Evolutionary conservation across 2,113 vertebrate species (phyloP).

Genomic region (Xenus cinereus): DNA sequence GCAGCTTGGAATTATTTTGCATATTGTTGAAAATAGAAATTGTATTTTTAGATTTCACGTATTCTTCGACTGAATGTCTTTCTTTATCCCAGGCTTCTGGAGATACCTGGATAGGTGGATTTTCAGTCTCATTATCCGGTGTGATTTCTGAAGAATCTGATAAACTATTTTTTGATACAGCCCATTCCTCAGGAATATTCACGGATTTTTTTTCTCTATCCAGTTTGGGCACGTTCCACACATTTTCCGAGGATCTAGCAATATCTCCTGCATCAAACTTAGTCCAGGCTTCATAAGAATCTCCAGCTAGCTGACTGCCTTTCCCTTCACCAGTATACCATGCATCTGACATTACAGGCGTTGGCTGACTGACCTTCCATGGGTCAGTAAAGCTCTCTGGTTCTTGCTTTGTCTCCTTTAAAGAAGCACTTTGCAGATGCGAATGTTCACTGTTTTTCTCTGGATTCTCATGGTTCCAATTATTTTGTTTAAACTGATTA

Average conservation of each 20-base stretch:
- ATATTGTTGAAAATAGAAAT: slow-evolving; percentile 24
- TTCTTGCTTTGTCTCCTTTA: slow-evolving; percentile 53
- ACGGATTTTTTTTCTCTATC: slow-evolving; percentile 16
- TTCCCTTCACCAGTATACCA: slow-evolving; percentile 55
- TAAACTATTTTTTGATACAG: slow-evolving; percentile 45
- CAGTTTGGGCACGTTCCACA: slow-evolving; percentile 57
- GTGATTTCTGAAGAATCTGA: slow-evolving; percentile 57
- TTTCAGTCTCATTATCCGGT: neutral
- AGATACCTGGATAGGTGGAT: neutral
- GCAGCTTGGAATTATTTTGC: slow-evolving; percentile 35
- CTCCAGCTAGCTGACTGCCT: neutral
- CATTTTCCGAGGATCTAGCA: slow-evolving; percentile 27
- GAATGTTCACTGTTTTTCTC: slow-evolving; percentile 1
- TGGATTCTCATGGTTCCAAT: slow-evolving; percentile 4
- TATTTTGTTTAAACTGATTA: slow-evolving; percentile 30
- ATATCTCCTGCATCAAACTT: slow-evolving; percentile 26
- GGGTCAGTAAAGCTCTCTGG: slow-evolving; percentile 51
- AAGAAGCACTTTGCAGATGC: neutral
- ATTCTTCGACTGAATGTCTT: neutral
- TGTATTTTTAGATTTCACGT: slow-evolving; percentile 1
- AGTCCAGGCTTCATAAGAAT: slow-evolving; percentile 56
- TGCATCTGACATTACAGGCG: slow-evolving; percentile 13
- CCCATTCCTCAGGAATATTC: slow-evolving; percentile 48
- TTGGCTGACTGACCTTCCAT: slow-evolving; percentile 56
- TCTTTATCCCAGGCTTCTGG: slow-evolving; percentile 45